Evolutionary conservation across 2,797 vertebrate species (phyloP).

Genomic region (Tangara arthus): DNA sequence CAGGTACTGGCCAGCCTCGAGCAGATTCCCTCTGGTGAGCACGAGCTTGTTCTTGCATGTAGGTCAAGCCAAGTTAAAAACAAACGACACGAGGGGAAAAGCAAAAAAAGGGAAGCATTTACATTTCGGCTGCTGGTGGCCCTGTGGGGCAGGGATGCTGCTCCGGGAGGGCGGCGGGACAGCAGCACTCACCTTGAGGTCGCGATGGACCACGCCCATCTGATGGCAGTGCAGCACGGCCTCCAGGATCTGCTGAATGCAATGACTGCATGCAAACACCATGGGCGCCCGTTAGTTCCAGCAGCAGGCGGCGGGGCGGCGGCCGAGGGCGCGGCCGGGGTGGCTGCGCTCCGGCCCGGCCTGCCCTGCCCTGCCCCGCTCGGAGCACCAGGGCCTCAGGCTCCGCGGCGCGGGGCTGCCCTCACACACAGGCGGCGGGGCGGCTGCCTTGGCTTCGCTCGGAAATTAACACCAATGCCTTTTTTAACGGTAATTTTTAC

Average conservation of each 20-base stretch:
- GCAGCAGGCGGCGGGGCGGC: neutral
- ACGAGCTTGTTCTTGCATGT: rapidly evolving
- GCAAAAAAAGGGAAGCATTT: neutral
- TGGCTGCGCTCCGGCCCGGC: neutral
- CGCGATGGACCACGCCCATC: constrained; percentile 97
- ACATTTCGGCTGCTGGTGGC: neutral
- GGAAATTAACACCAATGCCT: rapidly evolving
- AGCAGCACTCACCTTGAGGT: constrained; percentile 93
- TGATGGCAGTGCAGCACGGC: constrained; percentile 98
- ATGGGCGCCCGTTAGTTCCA: constrained; percentile 89
- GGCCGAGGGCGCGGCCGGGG: neutral
- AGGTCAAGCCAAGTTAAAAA: neutral
- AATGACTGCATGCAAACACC: constrained; percentile 99
- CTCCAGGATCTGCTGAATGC: constrained; percentile 99
- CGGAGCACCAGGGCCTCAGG: constrained; percentile 20
- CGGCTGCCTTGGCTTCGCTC: neutral
- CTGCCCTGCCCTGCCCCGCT: neutral
- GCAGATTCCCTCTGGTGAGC: neutral
- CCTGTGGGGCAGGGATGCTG: neutral
- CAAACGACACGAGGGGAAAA: neutral
- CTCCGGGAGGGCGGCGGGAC: neutral
- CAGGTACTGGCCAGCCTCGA: neutral
- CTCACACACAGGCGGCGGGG: neutral
- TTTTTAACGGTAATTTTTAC: rapidly evolving
- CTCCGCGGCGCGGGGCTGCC: neutral